A percentile compares a stretch with the other conserved stretches of the same genome.
Evolutionary conservation across 23 tunicate genomes (phyloP).

Genomic region (Halocynthia aurantium): DNA sequence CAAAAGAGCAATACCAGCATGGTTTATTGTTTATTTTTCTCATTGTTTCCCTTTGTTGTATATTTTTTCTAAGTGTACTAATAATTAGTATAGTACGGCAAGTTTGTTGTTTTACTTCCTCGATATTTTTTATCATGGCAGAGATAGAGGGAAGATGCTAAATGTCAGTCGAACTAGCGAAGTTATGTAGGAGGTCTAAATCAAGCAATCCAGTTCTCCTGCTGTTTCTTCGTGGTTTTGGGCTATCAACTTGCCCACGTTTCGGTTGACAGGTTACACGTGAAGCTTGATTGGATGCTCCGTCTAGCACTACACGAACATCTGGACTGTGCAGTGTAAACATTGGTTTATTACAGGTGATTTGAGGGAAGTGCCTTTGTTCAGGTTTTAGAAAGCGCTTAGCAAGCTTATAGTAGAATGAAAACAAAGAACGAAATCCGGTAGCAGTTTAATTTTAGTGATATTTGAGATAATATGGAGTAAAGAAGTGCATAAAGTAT

Average conservation of each 20-base stretch:
- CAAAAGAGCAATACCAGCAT: neutral
- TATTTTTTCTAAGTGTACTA: neutral
- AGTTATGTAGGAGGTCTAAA: neutral
- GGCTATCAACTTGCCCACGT: neutral
- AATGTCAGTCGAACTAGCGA: neutral
- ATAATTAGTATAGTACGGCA: no score
- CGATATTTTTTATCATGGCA: no score
- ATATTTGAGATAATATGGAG: no score
- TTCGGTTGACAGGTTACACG: neutral
- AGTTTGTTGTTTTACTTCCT: no score
- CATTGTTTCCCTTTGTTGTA: neutral
- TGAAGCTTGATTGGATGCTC: no score
- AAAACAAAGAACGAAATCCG: no score
- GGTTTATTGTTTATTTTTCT: conserved; percentile 1
- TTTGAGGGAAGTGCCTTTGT: no score
- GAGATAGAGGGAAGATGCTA: neutral
- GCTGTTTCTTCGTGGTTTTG: neutral
- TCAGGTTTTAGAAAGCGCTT: no score
- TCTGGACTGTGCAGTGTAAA: neutral
- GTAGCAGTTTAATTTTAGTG: no score
- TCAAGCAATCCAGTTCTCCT: conserved; percentile 2
- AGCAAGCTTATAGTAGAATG: no score
- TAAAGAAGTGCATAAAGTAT: no score
- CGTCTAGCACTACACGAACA: neutral
- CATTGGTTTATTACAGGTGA: no score